These are phyloP conservation scores for Cichlasoma orientale DNA, from an alignment of 2,797 vertebrate genomes.

Conservation along the genomic window DNA sequence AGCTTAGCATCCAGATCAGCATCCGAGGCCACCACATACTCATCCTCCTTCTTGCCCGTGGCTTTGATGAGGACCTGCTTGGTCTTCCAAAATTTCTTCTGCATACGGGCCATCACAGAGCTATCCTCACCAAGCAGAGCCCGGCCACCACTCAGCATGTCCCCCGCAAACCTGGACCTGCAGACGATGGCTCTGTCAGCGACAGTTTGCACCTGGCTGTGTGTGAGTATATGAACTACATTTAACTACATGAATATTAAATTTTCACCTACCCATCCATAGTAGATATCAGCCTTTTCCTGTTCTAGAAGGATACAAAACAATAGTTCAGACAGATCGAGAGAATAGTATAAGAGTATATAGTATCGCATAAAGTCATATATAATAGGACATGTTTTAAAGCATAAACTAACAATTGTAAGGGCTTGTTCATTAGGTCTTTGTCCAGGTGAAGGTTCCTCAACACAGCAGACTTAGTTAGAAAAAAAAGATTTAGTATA, in stretches of 20 bases:
- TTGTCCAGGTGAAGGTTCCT: background rate
- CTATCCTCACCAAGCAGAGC: conserved; percentile 77
- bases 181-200: background rate
- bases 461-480: background rate
- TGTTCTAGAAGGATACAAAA: conserved; percentile 11
- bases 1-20: conserved; percentile 87
- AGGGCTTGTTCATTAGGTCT: too few species aligned
- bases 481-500: background rate
- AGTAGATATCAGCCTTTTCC: conserved; percentile 1
- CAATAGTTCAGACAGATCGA: background rate
- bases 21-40: conserved; percentile 85
- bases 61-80: conserved; percentile 88
- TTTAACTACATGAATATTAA: too few species aligned
- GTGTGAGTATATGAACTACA: background rate
- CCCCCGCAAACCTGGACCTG: conserved; percentile 73
- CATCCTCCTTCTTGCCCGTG: conserved; percentile 90
- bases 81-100: conserved; percentile 91
- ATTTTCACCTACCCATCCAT: conserved; percentile 75
- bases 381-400: too few species aligned
- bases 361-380: too few species aligned
- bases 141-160: conserved; percentile 78
- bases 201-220: background rate
- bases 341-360: background rate
- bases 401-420: background rate
- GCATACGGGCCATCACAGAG: conserved; percentile 86